These are phyloP conservation scores for Oreochromis tanganicae DNA, from an alignment of 2,113 vertebrate genomes.

Conservation along the genomic window DNA sequence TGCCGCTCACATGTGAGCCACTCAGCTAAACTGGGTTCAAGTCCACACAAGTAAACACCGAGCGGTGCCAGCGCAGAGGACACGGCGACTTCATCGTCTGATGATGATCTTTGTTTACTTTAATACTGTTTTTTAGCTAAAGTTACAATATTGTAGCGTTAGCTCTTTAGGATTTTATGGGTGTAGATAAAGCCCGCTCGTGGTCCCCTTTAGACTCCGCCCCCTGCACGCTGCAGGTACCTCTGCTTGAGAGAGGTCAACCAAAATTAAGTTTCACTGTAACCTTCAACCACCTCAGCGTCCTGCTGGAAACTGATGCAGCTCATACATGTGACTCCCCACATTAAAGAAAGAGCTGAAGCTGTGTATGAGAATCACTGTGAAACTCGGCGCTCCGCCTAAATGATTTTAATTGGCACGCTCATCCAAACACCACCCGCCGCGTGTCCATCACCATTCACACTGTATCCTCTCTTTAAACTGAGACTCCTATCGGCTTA, in stretches of 20 bases:
- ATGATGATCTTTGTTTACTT: neutral
- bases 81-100: neutral
- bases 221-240: neutral
- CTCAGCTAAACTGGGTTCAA: conserved; percentile 19
- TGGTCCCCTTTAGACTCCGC: neutral
- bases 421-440: neutral
- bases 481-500: neutral
- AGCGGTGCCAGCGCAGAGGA: neutral
- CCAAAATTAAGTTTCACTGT: neutral
- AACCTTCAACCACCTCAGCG: neutral
- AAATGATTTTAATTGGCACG: neutral
- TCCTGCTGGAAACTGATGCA: neutral
- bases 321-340: neutral
- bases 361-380: neutral
- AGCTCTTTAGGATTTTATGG: neutral
- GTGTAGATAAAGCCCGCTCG: fast-evolving
- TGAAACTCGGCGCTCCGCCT: neutral
- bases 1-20: conserved; percentile 5
- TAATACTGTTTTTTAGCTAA: neutral
- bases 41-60: conserved; percentile 12
- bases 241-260: neutral
- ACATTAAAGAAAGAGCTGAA: neutral
- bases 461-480: neutral
- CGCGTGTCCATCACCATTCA: neutral
- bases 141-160: neutral